A percentile compares a stretch with the other conserved stretches of the same genome.
These are phyloP conservation scores for Phymatocera aterrima DNA, from an alignment of 2,888 invertebrate genomes.

Conservation along the genomic window DNA sequence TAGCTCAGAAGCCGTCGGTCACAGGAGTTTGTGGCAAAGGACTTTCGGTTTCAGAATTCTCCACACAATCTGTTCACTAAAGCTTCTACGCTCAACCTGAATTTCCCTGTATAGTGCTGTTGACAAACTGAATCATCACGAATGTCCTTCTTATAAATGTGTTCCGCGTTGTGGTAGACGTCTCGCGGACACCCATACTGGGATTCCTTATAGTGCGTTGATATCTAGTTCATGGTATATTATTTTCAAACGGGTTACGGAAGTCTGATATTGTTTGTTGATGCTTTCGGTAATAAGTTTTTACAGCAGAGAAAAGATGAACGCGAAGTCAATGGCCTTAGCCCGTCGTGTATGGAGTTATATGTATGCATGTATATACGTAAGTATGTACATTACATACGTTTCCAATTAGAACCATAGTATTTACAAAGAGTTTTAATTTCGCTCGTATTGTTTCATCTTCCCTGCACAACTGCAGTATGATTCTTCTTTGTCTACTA, in stretches of 20 bases:
- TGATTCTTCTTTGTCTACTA: neutral
- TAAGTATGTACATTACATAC: neutral
- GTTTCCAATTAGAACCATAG: slow-evolving; percentile 20
- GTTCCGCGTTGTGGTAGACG: too few species aligned
- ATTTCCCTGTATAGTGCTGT: too few species aligned
- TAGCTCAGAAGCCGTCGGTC: too few species aligned
- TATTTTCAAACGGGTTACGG: neutral
- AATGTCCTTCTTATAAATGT: too few species aligned
- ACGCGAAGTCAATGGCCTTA: neutral
- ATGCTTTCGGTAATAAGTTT: neutral
- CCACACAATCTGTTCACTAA: too few species aligned
- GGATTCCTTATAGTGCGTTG: too few species aligned
- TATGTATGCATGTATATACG: too few species aligned
- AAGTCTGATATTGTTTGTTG: neutral
- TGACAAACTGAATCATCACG: too few species aligned
- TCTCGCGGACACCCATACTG: too few species aligned
- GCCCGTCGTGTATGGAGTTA: neutral
- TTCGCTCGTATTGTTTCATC: slow-evolving; percentile 20
- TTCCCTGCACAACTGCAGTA: neutral
- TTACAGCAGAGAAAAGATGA: neutral
- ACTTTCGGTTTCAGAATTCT: too few species aligned
- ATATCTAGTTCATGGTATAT: neutral
- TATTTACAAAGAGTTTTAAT: slow-evolving; percentile 7
- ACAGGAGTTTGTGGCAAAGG: too few species aligned
- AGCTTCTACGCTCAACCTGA: too few species aligned